Evolutionary conservation across 2,797 vertebrate genomes (phyloP), one percentile per base, ranked within the genome.

Genomic region (Cyprinella venusta): DNA sequence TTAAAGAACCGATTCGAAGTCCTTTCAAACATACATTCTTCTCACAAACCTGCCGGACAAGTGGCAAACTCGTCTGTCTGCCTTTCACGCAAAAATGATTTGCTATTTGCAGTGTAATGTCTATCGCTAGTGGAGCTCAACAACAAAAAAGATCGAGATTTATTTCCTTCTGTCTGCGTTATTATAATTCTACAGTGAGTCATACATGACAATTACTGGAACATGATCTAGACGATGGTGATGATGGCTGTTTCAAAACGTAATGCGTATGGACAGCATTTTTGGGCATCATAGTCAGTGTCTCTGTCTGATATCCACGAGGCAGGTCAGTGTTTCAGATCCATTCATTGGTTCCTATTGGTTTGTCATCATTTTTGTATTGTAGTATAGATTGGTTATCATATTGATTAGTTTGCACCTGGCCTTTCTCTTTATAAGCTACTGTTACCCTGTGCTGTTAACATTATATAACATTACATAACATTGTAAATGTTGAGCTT

Each of bases 11-110:
- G n/a, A 64, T 75, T 40, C 1, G 38, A n/a, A 77, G 38, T 42
- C 48, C 67, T 61, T 83, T 76, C 24, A 70, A 63, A 30, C 45
- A 13, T 42, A 67, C 40, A 65, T 87, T 68, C 54, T 76, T 72
- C 16, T 19, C 67, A 56, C 70, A 82, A 85, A 83, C 86, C 78
- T 77, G 86, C 71, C 68, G 24, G 59, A 42, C 85, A 30, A 83
- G 85, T 70, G 59, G 2, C 40, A 70, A 87, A 87, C 83, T 79
- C 50, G 86, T 87, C 80, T 79, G 64, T 83, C 86, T 80, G 86
- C 69, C 63, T 83, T 79, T 54, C 48, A 21, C 59, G 56, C 54
- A 70, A 50, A 63, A 36, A 79, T 45, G 33, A 65, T 67, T 36
- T 16, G 13, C 18, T 69, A 24, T 48, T 13, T 10, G 8, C 45